These are phyloP conservation scores for Thaumatotibia leucotreta DNA, from an alignment of 1,140 invertebrate species.

Conservation along the genomic window DNA sequence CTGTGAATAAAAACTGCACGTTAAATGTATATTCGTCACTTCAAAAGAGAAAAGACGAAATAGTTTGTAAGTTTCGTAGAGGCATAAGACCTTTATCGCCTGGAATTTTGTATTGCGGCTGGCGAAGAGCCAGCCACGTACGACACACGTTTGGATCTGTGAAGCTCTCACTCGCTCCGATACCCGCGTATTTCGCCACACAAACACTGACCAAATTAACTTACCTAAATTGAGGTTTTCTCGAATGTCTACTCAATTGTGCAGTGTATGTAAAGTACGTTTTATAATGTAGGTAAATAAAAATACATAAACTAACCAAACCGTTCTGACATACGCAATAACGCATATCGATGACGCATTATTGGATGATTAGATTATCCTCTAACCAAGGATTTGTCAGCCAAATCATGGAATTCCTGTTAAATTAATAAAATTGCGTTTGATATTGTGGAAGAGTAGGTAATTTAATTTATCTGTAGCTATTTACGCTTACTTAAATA, in stretches of 20 bases:
- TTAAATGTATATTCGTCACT: slow-evolving; percentile 42
- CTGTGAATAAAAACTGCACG: slow-evolving; percentile 62
- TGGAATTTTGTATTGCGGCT: slow-evolving; percentile 48
- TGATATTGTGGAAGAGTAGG: too few species aligned
- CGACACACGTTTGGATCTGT: slow-evolving; percentile 46
- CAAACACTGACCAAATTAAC: slow-evolving; percentile 40
- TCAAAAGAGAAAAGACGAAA: neutral
- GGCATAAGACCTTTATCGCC: neutral
- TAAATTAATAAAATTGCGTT: too few species aligned
- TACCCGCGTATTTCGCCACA: slow-evolving; percentile 47
- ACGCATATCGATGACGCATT: too few species aligned
- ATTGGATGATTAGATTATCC: too few species aligned
- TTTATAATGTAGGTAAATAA: too few species aligned
- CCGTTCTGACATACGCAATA: too few species aligned
- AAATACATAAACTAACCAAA: too few species aligned
- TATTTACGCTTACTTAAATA: too few species aligned
- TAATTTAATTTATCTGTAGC: too few species aligned
- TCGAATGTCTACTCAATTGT: neutral
- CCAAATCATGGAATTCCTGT: too few species aligned
- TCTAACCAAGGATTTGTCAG: too few species aligned
- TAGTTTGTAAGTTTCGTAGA: neutral
- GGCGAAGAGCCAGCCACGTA: slow-evolving; percentile 52
- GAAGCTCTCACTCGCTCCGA: slow-evolving; percentile 51
- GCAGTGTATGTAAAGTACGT: too few species aligned
- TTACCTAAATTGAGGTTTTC: neutral